A percentile compares a stretch with the other conserved stretches of the same genome.
Conservation (phyloP, 2,888 invertebrate species). For the Drosophila setosimentum region DNA sequence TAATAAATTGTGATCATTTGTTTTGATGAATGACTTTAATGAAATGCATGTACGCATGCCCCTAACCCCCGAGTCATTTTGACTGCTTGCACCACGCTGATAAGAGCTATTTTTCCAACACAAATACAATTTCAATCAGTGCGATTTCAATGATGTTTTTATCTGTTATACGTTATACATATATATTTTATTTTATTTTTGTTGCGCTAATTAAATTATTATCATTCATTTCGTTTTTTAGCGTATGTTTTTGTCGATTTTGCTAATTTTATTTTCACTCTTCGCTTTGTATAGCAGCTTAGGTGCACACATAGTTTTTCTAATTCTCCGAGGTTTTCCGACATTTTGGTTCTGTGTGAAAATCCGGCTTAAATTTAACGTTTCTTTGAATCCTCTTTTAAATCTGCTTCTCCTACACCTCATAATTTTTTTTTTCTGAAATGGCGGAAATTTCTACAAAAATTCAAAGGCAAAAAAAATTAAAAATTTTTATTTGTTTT, state of each 20-base stretch:
- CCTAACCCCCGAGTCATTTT: neutral
- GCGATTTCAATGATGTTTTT: slow-evolving; percentile 8
- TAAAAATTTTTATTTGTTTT: neutral
- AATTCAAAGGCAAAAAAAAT: neutral
- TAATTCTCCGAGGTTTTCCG: neutral
- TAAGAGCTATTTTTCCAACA: neutral
- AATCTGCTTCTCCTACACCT: neutral
- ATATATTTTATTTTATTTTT: slow-evolving; percentile 9
- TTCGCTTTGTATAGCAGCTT: neutral
- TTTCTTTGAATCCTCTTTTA: neutral
- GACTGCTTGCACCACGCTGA: neutral
- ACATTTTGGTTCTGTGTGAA: neutral
- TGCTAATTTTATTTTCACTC: neutral
- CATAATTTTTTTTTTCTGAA: neutral
- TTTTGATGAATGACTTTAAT: slow-evolving; percentile 24
- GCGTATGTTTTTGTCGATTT: slow-evolving; percentile 1
- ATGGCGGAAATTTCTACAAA: neutral
- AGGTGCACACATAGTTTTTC: neutral
- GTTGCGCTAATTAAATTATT: slow-evolving; percentile 43
- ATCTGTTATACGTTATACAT: neutral
- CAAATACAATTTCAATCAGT: neutral
- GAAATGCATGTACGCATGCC: neutral
- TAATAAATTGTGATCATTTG: slow-evolving; percentile 8
- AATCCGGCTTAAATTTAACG: neutral
- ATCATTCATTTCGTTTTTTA: slow-evolving; percentile 17